These are phyloP conservation scores for Dinoponera quadriceps DNA, from an alignment of 1,140 invertebrate genomes.

Conservation along the genomic window DNA sequence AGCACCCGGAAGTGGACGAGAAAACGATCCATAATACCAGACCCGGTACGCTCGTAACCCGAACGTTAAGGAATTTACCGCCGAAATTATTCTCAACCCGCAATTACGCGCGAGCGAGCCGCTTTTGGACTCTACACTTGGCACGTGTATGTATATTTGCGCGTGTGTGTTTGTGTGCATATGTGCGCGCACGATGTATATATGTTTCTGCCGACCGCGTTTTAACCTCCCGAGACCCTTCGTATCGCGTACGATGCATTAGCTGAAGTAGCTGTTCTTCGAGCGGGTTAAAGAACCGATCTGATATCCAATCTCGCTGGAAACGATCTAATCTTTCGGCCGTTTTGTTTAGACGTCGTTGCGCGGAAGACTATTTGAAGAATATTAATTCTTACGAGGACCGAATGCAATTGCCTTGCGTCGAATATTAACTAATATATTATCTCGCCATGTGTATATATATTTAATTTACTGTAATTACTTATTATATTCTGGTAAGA, in stretches of 20 bases:
- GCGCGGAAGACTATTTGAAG: background rate
- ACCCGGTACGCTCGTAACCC: slow-evolving; percentile 43
- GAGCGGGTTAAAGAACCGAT: background rate
- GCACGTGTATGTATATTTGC: background rate
- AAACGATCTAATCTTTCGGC: background rate
- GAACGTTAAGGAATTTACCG: slow-evolving; percentile 50
- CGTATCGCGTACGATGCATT: slow-evolving; percentile 32
- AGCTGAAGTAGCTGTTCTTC: slow-evolving; percentile 10
- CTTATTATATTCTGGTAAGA: no score
- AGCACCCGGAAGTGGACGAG: slow-evolving; percentile 58
- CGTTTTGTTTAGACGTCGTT: background rate
- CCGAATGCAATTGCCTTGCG: no score
- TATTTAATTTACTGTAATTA: no score
- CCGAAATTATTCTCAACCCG: slow-evolving; percentile 57
- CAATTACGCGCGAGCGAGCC: slow-evolving; percentile 51
- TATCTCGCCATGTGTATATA: no score
- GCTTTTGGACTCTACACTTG: slow-evolving; percentile 39
- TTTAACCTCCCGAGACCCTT: slow-evolving; percentile 30
- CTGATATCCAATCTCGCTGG: slow-evolving; percentile 5
- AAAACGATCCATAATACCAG: slow-evolving; percentile 59
- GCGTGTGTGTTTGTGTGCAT: background rate
- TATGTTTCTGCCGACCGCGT: slow-evolving; percentile 17
- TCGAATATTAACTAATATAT: no score
- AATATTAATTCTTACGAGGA: background rate
- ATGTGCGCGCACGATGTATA: background rate